Evolutionary conservation across 2,797 vertebrate species (phyloP).

Genomic region (Gadopsis bispinosus): DNA sequence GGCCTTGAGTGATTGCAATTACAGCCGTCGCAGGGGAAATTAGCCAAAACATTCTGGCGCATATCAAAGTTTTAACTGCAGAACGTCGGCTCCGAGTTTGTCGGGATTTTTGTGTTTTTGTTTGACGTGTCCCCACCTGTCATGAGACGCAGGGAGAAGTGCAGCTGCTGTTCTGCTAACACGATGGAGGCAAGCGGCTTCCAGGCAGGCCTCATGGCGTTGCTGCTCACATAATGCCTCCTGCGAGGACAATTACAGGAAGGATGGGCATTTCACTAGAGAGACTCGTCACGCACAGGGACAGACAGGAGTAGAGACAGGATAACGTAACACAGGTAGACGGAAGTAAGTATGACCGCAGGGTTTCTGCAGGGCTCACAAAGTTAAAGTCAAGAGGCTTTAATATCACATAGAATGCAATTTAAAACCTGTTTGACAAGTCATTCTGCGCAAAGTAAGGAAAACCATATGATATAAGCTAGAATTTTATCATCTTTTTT

Average conservation of each 20-base stretch:
- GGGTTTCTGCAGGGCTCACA: not conserved
- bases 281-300: not conserved
- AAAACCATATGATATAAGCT: not conserved
- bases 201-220: slow-evolving; percentile 69
- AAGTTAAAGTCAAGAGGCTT: not conserved
- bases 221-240: slow-evolving; percentile 73
- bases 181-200: slow-evolving; percentile 27
- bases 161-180: slow-evolving; percentile 54
- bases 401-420: not conserved
- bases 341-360: not conserved
- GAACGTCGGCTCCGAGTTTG: not conserved
- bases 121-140: slow-evolving; percentile 59
- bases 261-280: not conserved
- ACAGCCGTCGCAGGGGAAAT: slow-evolving; percentile 49
- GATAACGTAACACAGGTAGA: not conserved
- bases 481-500: not conserved
- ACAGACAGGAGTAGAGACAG: not conserved
- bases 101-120: not conserved
- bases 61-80: slow-evolving; percentile 16
- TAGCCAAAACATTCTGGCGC: slow-evolving; percentile 25
- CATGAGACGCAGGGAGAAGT: slow-evolving; percentile 79
- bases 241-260: slow-evolving; percentile 58
- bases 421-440: not conserved
- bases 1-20: slow-evolving; percentile 55
- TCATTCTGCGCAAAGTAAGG: not conserved